Evolutionary conservation across 1,140 invertebrate species (phyloP), one percentile per base, ranked within the genome.

Genomic region (Drosophila sproati): DNA sequence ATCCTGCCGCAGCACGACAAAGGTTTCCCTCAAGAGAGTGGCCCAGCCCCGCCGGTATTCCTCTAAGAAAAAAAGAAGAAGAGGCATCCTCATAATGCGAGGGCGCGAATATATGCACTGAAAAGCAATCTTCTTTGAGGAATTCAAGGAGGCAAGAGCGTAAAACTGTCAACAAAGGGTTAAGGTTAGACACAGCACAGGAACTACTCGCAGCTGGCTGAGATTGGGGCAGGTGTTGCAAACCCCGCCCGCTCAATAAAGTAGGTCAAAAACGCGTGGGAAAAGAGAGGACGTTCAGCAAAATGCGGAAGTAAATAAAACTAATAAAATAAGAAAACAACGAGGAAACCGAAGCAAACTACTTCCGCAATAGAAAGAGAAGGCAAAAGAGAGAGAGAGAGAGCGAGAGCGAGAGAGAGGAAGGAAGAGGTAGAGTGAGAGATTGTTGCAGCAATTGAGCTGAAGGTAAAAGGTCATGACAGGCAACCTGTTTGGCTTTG

Each of bases 221-320:
- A 7, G 31, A 28, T 28, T 10, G 48, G 7, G 56, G 41, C 56
- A 60, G 56, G 56, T 60, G 56, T n/a, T 32, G 56, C 31, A 32
- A 43, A 34, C 41, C 1, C 43, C 8, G 20, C 43, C 32, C 41
- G 39, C n/a, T 56, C 41, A 52, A 51, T 70, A 78, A 87, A 79
- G 47, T 85, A 85, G 82, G 81, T 85, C 81, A 85, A 86, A 82
- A 81, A 74, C 78, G 82, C 78, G 81, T 82, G 67, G 66, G 78
- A 85, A 78, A 48, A 29, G 51, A 54, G 73, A 55, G 50, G 63
- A 48, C 1, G 31, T 52, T 31, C 29, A 60, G 5, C 4, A 34
- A 68, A 57, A 68, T 76, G 69, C 73, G 73, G 73, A 76, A 76
- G 83, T 89, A 88, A 88, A 88, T 88, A 83, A 88, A 88, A 88